These are phyloP conservation scores for Rhyacophila brunnea DNA, from an alignment of 1,140 invertebrate genomes.

Conservation along the genomic window DNA sequence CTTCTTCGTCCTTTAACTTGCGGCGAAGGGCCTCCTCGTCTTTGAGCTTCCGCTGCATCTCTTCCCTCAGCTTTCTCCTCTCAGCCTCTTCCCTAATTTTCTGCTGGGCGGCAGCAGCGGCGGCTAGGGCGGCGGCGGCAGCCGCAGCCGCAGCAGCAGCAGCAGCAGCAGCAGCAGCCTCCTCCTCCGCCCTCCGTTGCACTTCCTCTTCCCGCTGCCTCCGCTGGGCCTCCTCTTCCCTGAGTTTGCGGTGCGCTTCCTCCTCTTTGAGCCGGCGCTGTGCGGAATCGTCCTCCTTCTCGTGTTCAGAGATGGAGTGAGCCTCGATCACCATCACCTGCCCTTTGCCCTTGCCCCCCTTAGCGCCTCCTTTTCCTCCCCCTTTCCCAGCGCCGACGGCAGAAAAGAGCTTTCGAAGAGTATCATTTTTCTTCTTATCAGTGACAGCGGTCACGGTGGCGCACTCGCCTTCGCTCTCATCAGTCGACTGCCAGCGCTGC, in stretches of 20 bases:
- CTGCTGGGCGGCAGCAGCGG: conserved; percentile 32
- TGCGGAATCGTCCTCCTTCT: conserved; percentile 29
- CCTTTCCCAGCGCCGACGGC: conserved; percentile 53
- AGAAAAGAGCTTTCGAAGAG: conserved; percentile 58
- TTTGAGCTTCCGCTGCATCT: conserved; percentile 14
- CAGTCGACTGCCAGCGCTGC: conserved; percentile 13
- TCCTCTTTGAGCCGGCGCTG: conserved; percentile 24
- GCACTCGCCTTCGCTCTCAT: conserved; percentile 25
- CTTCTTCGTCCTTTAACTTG: conserved; percentile 25
- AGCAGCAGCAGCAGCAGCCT: too few species aligned
- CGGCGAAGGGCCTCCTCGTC: conserved; percentile 23
- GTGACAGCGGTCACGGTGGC: conserved; percentile 10
- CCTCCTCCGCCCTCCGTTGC: conserved; percentile 30
- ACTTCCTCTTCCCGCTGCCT: not conserved
- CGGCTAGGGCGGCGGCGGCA: not conserved
- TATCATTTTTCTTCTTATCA: conserved; percentile 63
- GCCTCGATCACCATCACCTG: conserved; percentile 58
- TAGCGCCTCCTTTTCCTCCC: conserved; percentile 61
- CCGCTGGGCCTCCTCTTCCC: conserved; percentile 19
- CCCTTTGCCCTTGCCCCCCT: conserved; percentile 62
- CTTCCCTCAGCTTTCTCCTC: conserved; percentile 6
- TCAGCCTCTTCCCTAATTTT: not conserved
- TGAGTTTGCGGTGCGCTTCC: conserved; percentile 2
- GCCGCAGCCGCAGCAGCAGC: too few species aligned
- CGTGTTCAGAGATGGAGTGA: conserved; percentile 33